These are phyloP conservation scores for Scaptomyza pallida DNA, from an alignment of 1,140 invertebrate species.

Conservation along the genomic window DNA sequence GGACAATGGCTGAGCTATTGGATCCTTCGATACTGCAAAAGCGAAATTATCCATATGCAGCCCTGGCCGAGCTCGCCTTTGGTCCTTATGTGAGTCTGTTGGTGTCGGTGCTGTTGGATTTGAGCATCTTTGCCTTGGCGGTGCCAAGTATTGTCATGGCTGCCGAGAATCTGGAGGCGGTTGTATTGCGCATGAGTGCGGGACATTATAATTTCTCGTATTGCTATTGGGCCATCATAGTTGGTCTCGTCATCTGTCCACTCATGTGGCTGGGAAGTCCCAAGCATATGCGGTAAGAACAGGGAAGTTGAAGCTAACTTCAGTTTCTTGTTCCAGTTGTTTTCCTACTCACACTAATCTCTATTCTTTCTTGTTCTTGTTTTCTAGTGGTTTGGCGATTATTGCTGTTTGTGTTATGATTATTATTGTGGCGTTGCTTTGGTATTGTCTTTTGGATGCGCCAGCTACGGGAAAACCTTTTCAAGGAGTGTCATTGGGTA, in stretches of 20 bases:
- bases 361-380: not conserved
- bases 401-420: slow-evolving; percentile 86
- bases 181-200: slow-evolving; percentile 88
- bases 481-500: slow-evolving; percentile 70
- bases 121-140: slow-evolving; percentile 89
- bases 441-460: slow-evolving; percentile 80
- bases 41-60: slow-evolving; percentile 90
- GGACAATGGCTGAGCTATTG: slow-evolving; percentile 89
- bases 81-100: slow-evolving; percentile 86
- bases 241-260: slow-evolving; percentile 89
- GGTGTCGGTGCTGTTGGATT: slow-evolving; percentile 88
- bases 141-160: slow-evolving; percentile 92
- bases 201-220: slow-evolving; percentile 88
- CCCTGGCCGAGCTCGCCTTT: slow-evolving; percentile 89
- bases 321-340: too few species aligned
- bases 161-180: slow-evolving; percentile 90
- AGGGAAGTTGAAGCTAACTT: too few species aligned
- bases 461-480: slow-evolving; percentile 65
- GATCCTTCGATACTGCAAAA: slow-evolving; percentile 88
- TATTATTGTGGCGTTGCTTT: slow-evolving; percentile 86
- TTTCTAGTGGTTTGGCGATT: slow-evolving; percentile 85
- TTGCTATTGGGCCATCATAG: slow-evolving; percentile 90
- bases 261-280: slow-evolving; percentile 93
- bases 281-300: slow-evolving; percentile 92
- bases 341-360: too few species aligned